These are phyloP conservation scores for Toxotes jaculatrix DNA, from an alignment of 2,113 vertebrate genomes.

Conservation along the genomic window DNA sequence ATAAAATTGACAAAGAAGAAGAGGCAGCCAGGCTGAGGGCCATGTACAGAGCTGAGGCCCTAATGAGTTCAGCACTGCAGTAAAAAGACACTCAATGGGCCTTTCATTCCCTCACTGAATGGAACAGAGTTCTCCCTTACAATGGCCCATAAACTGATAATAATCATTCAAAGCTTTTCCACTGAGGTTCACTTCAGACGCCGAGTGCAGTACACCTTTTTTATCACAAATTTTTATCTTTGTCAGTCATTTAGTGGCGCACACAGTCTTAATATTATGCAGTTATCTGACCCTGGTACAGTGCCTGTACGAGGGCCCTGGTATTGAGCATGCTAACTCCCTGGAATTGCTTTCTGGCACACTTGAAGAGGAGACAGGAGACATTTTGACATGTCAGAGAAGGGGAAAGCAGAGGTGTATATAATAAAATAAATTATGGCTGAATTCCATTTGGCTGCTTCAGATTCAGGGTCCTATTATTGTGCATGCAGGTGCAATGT, in stretches of 20 bases:
- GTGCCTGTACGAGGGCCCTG: background rate
- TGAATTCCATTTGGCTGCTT: background rate
- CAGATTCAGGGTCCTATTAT: background rate
- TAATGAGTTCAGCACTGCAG: slow-evolving; percentile 69
- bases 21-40: slow-evolving; percentile 24
- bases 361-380: no score
- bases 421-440: background rate
- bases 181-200: background rate
- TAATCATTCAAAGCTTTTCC: slow-evolving; percentile 14
- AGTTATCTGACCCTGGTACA: background rate
- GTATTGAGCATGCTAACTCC: background rate
- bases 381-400: background rate
- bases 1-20: slow-evolving; percentile 53
- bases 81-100: slow-evolving; percentile 60
- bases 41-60: slow-evolving; percentile 31
- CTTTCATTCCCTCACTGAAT: slow-evolving; percentile 59
- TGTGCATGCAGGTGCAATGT: background rate
- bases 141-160: slow-evolving; percentile 12
- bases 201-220: background rate
- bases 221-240: background rate
- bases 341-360: background rate
- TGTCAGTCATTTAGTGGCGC: background rate
- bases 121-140: slow-evolving; percentile 12
- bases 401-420: background rate
- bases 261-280: background rate